Evolutionary conservation across 2,797 vertebrate genomes (phyloP), one percentile per base, ranked within the genome.

Genomic region (Mormyrus proboscirostris): DNA sequence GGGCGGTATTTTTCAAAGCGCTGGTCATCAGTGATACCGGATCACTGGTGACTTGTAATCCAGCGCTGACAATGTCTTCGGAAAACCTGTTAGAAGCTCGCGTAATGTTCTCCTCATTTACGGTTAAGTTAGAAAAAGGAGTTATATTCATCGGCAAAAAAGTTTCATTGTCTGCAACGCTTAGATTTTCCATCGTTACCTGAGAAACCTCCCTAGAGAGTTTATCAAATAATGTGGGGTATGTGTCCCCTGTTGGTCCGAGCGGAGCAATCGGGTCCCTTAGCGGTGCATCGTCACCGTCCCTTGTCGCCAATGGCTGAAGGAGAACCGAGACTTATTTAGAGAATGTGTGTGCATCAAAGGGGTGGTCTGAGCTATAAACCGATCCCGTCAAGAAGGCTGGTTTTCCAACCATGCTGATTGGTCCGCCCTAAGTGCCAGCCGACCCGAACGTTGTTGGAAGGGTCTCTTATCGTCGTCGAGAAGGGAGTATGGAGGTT

Each of bases 161-260:
- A 2, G 89, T 88, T 47, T 89, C 90, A 14, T 79, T 88, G 19
- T 87, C 91, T 4, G 76, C 19, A 89, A 89, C 89, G 62, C 91
- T 94, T 89, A 93, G 92, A 92, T 93, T 94, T 51, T 95, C 94
- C 95, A 96, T 96, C 90, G 90, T 94, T 93, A 92, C 91, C 92
- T 19, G 85, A 76, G 86, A 69, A 88, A 51, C 85, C 53, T 90
- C 90, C 92, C 90, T 89, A 89, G 89, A 29, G 44, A 50, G 44
- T 87, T 51, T 44, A 86, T 89, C 79, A 76, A 33, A 16, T 41
- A 41, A 41, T 14, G 88, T 85, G 76, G 51, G 84, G 59, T 87
- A 3, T 55, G 88, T 85, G 53, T 87, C 87, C 89, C 90, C 82
- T 88, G 62, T 29, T 59, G 59, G 89, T 91, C 89, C 62, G 92